phyloP scores from a whole-genome alignment of 2,888 invertebrate genomes.

The Microctonus brassicae region DNA sequence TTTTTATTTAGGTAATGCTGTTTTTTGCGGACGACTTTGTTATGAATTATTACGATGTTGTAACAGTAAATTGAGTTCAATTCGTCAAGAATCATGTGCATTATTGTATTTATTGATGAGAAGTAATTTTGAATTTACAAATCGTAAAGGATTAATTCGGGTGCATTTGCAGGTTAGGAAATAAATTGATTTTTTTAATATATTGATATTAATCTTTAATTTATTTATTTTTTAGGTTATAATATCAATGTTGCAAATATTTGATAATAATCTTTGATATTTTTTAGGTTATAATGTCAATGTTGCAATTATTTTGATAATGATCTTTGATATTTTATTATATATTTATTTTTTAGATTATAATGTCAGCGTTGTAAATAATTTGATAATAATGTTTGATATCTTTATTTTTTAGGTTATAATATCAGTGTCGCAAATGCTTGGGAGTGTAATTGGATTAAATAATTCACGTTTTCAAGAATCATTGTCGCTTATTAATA shows the following conservation, averaged over 20 bases:
- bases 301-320: neutral
- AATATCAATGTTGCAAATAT: slow-evolving; percentile 93
- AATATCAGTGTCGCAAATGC: slow-evolving; percentile 93
- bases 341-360: no score
- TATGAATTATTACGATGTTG: slow-evolving; percentile 86
- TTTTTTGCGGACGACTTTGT: slow-evolving; percentile 85
- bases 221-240: slow-evolving; percentile 77
- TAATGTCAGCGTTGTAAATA: neutral
- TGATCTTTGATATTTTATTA: no score
- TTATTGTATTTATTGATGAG: slow-evolving; percentile 93
- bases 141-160: slow-evolving; percentile 85
- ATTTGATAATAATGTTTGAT: slow-evolving; percentile 23
- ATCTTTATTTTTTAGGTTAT: slow-evolving; percentile 77
- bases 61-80: slow-evolving; percentile 85
- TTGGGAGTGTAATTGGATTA: slow-evolving; percentile 90
- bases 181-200: no score
- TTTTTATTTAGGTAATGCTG: slow-evolving; percentile 76
- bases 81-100: slow-evolving; percentile 92
- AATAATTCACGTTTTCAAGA: slow-evolving; percentile 97
- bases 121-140: slow-evolving; percentile 92
- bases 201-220: slow-evolving; percentile 23
- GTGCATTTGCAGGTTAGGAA: slow-evolving; percentile 90
- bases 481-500: slow-evolving; percentile 91
- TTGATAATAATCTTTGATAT: no score
- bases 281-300: no score